Evolutionary conservation across 2,113 vertebrate species (phyloP), one percentile per base, ranked within the genome.

Genomic region (Peromyscus polionotus): DNA sequence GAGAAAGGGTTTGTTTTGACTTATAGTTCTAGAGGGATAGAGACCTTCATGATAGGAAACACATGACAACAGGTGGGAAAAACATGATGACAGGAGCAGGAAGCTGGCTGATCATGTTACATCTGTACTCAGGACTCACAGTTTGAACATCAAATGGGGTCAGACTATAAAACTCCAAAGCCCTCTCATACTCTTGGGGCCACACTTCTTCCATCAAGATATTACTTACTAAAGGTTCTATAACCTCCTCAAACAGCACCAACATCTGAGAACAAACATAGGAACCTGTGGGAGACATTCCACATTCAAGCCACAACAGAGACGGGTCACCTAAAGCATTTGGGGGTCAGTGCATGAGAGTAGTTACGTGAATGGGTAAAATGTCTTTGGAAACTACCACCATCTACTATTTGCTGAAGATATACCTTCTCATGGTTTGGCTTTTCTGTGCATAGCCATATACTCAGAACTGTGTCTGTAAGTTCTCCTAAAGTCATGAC

Each of bases 401-500:
- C 96, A 76, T 39, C 24, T 59, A 83, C 17, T 48, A 42, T 76
- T 90, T 31, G 9, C 31, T 68, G 48, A 92, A 73, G 48, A 28
- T 80, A 13, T 36, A 26, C 22, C n/a, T 91, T 80, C 31, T 59
- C 63, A 26, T 84, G 54, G 76, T 33, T 48, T 8, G 70, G 54
- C 13, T 67, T 93, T 95, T 94, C 70, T 63, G 75, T 2, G 63
- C 19, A 84, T 96, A 80, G 77, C 45, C 76, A 31, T 89, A 39
- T 67, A 73, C 14, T 12, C 1, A 75, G n/a, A 90, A 42, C 95
- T 96, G 17, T 85, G 61, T 89, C n/a, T 26, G 9, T 67, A 76
- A 93, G 61, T 75, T 84, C 51, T 87, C 68, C 45, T 51, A 95
- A 96, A 93, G 73, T 54, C 59, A 85, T 7, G 17, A 39, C n/a